Conservation (phyloP, 2,888 invertebrate genomes). For the Ectemnius lituratus region DNA sequence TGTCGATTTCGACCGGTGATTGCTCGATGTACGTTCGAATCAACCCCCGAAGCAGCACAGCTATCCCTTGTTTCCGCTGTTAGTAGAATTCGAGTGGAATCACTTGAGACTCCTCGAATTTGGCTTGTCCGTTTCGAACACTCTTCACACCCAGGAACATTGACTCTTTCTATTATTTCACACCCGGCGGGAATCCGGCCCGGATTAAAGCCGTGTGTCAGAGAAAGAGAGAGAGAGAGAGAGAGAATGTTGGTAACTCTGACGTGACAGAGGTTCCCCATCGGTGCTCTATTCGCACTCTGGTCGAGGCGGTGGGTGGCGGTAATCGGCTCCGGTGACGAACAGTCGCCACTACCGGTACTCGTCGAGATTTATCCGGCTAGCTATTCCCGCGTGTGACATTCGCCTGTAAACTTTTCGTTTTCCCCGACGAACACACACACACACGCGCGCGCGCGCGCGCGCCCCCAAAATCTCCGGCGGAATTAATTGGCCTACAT, state of each 20-base stretch:
- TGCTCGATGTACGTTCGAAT: not conserved
- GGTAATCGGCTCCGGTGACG: not conserved
- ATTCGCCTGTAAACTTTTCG: slow-evolving; percentile 56
- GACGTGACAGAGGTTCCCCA: no score
- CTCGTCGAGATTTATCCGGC: slow-evolving; percentile 48
- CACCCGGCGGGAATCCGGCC: not conserved
- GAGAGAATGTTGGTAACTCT: no score
- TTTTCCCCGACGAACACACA: slow-evolving; percentile 50
- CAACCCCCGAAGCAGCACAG: not conserved
- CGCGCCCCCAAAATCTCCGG: slow-evolving; percentile 55
- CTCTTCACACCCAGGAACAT: not conserved
- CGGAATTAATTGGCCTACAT: slow-evolving; percentile 68
- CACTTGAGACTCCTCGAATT: not conserved
- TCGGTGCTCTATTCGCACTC: no score
- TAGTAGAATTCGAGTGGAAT: slow-evolving; percentile 4
- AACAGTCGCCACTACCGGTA: slow-evolving; percentile 17
- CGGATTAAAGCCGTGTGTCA: no score
- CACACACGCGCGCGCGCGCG: slow-evolving; percentile 17
- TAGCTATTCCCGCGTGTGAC: slow-evolving; percentile 56
- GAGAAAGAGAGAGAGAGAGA: no score
- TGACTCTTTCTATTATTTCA: not conserved
- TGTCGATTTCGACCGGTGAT: not conserved
- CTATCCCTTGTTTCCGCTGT: not conserved
- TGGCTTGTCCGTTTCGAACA: not conserved
- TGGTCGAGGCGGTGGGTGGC: no score